phyloP scores from a whole-genome alignment of 2,113 vertebrate species.

The Tor tambroides region DNA sequence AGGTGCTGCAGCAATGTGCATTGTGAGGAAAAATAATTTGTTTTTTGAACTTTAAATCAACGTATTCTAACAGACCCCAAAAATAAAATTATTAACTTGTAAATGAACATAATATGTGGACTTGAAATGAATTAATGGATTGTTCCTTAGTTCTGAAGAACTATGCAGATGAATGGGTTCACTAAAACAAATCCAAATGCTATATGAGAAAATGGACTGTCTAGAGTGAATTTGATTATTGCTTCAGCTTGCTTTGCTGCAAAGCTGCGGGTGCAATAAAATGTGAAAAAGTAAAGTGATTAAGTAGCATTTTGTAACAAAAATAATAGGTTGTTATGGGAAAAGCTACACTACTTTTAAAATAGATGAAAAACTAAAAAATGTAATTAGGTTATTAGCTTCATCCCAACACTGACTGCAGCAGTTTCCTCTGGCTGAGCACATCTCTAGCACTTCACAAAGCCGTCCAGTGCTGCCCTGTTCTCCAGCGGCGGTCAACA shows the following conservation, averaged over 20 bases:
- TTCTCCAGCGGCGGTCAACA: conserved; percentile 27
- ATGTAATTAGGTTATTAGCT: neutral
- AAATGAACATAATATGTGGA: neutral
- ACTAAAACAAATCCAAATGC: neutral
- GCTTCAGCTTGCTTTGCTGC: neutral
- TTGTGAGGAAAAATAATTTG: neutral
- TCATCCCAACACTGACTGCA: conserved; percentile 26
- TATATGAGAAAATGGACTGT: neutral
- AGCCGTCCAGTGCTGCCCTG: conserved; percentile 12
- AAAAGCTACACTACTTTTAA: neutral
- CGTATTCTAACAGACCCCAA: neutral
- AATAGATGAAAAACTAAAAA: neutral
- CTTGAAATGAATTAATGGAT: neutral
- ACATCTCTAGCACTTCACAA: conserved; percentile 37
- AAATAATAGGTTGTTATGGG: conserved; percentile 4
- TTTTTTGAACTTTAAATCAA: neutral
- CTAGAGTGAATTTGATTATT: neutral
- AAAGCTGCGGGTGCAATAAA: neutral
- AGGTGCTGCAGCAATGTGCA: neutral
- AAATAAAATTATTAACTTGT: neutral
- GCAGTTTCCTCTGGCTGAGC: neutral
- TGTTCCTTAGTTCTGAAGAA: neutral
- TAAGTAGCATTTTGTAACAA: neutral
- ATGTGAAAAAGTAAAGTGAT: neutral
- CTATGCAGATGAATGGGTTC: neutral